These are phyloP conservation scores for Sciurus vulgaris DNA, from an alignment of 2,797 vertebrate genomes.

Conservation along the genomic window DNA sequence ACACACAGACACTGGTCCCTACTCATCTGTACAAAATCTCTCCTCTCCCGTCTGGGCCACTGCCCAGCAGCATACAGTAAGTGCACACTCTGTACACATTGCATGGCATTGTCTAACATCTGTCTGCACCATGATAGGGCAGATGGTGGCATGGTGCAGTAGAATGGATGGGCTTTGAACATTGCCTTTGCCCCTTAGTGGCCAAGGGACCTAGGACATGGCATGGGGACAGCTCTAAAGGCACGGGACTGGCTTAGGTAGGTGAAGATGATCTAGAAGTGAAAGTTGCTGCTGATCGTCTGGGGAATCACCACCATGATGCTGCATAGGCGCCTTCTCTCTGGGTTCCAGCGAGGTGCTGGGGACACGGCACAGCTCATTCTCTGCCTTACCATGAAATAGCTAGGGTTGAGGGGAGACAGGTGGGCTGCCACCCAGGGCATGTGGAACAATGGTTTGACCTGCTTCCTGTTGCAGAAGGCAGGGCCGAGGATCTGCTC, in stretches of 20 bases:
- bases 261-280: background rate
- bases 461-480: background rate
- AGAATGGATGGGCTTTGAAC: background rate
- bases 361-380: background rate
- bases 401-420: background rate
- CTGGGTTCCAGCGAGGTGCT: too few species aligned
- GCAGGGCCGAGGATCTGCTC: background rate
- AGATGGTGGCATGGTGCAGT: background rate
- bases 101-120: background rate
- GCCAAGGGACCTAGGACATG: background rate
- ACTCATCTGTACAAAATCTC: background rate
- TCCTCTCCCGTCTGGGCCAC: background rate
- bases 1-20: background rate
- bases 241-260: background rate
- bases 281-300: background rate
- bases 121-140: rapidly evolving
- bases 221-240: background rate
- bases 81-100: background rate
- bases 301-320: background rate
- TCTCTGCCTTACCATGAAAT: background rate
- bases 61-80: background rate
- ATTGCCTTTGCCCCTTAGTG: background rate
- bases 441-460: rapidly evolving
- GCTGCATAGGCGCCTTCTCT: too few species aligned
- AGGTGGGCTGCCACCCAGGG: background rate